Base-by-base conservation (phyloP, 2,113 vertebrate genomes). In the Podarcis cretensis region DNA sequence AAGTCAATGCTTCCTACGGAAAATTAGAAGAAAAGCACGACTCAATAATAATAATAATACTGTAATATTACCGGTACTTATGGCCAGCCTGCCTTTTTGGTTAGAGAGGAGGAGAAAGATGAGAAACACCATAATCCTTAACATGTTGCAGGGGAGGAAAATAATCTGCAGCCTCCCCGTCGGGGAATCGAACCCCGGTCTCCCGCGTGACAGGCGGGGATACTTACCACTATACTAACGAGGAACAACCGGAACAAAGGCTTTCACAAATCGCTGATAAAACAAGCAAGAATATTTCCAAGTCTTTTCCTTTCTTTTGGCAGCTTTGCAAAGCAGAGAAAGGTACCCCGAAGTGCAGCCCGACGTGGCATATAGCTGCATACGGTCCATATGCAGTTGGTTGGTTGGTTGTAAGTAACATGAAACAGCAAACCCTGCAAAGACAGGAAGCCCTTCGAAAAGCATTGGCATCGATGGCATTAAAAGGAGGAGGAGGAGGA, bases 121-220 rank as follows among this genome's bases (percentile, higher is more conserved):
- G 18, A 54, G 9, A 54, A 63, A 63, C 18, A 18, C 59, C 59
- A 1, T 14, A 63, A 63, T 63, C 1, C 59, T 12, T 63, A 20
- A 20, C 13, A 63, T 63, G 59, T 63, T 63, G 59, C 16, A 4
- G 4, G 18, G 18, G 3, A 54, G 9, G 48, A 54, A 54, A 54
- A 54, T 1, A 4, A 63, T 63, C 5, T 12, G 48, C 2, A 10
- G 9, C 16, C 84, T 71, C 40, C n/a, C 5, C 25, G 90, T 94
- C 90, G 43, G 77, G 20, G 68, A 63, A 35, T 75, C 83, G 57
- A 69, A 74, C 83, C 90, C 59, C 40, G 40, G 91, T 91, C 92
- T 94, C 94, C 92, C 92, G 94, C 94, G 91, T 93, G 94, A 92
- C 92, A 94, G 92, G 92, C 92, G 91, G 94, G 92, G 94, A 94